These are phyloP conservation scores for Pelecanus crispus DNA, from an alignment of 2,113 vertebrate species.

Conservation along the genomic window DNA sequence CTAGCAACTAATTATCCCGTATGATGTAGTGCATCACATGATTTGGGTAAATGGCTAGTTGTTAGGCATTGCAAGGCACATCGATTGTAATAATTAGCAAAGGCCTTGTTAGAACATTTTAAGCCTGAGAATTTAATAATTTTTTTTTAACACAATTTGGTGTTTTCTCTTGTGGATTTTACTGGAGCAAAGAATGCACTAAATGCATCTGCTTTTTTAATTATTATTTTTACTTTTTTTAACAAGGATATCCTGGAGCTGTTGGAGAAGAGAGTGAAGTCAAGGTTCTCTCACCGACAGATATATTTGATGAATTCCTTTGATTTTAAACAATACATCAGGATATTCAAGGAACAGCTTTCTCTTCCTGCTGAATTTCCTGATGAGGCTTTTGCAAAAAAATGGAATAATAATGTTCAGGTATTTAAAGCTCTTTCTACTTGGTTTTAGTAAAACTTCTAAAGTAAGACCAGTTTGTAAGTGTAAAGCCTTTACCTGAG, in stretches of 20 bases:
- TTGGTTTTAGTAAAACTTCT: not conserved
- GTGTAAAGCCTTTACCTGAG: not conserved
- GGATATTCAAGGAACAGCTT: conserved; percentile 79
- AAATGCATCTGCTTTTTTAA: not conserved
- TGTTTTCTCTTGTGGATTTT: not conserved
- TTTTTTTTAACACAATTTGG: not conserved
- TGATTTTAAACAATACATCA: conserved; percentile 80
- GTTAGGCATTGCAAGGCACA: not conserved
- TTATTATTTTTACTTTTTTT: not conserved
- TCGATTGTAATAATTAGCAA: not conserved
- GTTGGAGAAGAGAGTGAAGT: conserved; percentile 96
- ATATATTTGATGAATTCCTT: conserved; percentile 85
- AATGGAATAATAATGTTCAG: conserved; percentile 85
- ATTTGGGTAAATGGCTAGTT: not conserved
- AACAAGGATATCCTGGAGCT: conserved; percentile 93
- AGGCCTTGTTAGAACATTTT: not conserved
- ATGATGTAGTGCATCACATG: not conserved
- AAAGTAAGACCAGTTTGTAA: not conserved
- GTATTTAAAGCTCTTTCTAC: conserved; percentile 57
- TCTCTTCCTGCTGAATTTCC: conserved; percentile 79
- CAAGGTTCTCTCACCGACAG: conserved; percentile 94
- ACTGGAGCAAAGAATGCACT: not conserved
- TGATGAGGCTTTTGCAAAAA: conserved; percentile 74
- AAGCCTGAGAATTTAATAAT: not conserved
- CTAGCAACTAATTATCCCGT: conserved; percentile 12